Evolutionary conservation across 1,140 invertebrate species (phyloP).

Genomic region (Triops cancriformis): DNA sequence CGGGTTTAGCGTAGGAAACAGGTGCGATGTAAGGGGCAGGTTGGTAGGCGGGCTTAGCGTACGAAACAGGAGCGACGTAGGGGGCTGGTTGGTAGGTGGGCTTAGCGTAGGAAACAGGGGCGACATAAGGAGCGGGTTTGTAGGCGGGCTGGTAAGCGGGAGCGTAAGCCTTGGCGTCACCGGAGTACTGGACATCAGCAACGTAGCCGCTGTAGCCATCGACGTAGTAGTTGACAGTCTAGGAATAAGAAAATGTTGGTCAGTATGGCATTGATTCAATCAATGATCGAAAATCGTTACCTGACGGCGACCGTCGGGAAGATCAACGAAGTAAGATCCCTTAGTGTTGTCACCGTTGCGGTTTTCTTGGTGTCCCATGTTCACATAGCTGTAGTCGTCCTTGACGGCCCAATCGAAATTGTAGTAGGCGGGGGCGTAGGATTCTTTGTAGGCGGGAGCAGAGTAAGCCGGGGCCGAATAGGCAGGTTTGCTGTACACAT

Average conservation of each 20-base stretch:
- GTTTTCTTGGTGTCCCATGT: too few species aligned
- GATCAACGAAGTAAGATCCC: conserved; percentile 33
- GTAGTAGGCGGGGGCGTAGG: conserved; percentile 25
- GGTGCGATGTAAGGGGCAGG: too few species aligned
- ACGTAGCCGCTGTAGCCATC: conserved; percentile 22
- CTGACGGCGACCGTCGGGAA: conserved; percentile 34
- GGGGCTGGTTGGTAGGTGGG: neutral
- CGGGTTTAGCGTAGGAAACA: too few species aligned
- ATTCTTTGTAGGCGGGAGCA: neutral
- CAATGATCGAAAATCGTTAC: conserved; percentile 39
- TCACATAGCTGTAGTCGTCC: conserved; percentile 30
- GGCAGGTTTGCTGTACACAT: neutral
- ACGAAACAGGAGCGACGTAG: too few species aligned
- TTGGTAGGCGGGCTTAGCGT: too few species aligned
- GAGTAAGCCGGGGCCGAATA: neutral
- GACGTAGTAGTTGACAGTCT: conserved; percentile 16
- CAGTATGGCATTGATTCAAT: neutral
- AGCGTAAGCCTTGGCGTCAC: conserved; percentile 5
- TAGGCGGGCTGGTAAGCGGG: conserved; percentile 14
- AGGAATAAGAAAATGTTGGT: neutral
- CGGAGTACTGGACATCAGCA: conserved; percentile 18
- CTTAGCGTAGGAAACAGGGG: neutral
- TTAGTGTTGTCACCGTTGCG: conserved; percentile 32
- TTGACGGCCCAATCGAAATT: conserved; percentile 32
- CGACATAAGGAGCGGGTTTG: neutral